phyloP scores from a whole-genome alignment of 2,797 vertebrate species.

The Sebastes trivittatus region DNA sequence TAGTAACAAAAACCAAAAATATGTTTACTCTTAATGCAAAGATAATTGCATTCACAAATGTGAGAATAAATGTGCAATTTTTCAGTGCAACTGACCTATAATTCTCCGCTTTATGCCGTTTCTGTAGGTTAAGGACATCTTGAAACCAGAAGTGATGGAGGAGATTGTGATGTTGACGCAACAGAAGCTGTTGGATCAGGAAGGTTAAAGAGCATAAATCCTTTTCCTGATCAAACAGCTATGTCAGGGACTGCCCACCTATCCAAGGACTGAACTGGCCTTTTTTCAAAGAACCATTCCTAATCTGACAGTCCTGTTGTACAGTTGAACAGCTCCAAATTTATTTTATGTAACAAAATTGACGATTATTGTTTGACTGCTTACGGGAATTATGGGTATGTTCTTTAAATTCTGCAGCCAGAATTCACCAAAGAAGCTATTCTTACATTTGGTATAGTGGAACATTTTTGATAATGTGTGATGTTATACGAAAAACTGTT shows the following conservation, averaged over 20 bases:
- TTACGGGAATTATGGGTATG: not conserved
- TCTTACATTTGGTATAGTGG: not conserved
- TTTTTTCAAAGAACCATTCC: not conserved
- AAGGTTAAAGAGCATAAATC: slow-evolving; percentile 79
- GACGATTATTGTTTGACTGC: not conserved
- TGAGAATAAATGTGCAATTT: not conserved
- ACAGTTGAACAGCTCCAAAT: not conserved
- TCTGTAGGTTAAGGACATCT: slow-evolving; percentile 93
- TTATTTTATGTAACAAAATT: not conserved
- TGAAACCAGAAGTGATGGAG: slow-evolving; percentile 94
- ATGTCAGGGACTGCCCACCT: not conserved
- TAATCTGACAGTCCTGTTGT: not conserved
- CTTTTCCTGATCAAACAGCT: not conserved
- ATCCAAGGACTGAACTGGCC: not conserved
- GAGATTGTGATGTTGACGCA: slow-evolving; percentile 93
- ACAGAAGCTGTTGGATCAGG: slow-evolving; percentile 90
- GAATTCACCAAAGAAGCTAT: not conserved
- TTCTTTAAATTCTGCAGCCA: not conserved
- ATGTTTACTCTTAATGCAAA: not conserved
- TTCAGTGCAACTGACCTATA: not conserved
- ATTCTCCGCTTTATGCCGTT: not conserved
- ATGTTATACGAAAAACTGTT: slow-evolving; percentile 17
- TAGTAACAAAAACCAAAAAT: not conserved
- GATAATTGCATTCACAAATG: not conserved
- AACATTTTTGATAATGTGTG: slow-evolving; percentile 25